A percentile compares a stretch with the other conserved stretches of the same genome.
phyloP scores from a whole-genome alignment of 2,797 vertebrate genomes.

The Botia almorhae region DNA sequence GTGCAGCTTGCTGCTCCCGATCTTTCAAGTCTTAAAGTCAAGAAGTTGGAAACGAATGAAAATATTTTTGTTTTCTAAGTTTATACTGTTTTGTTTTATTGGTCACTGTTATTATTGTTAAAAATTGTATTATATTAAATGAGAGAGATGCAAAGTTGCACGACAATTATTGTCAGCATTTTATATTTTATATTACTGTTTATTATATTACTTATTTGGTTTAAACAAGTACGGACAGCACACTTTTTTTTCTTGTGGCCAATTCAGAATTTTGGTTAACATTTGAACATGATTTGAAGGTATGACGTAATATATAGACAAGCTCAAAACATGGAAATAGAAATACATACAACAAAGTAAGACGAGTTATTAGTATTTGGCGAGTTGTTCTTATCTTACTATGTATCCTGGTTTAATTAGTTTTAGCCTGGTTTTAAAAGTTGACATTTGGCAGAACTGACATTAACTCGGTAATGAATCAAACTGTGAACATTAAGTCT shows the following conservation, averaged over 20 bases:
- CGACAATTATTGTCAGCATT: conserved; percentile 86
- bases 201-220: conserved; percentile 71
- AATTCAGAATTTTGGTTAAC: conserved; percentile 75
- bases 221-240: conserved; percentile 79
- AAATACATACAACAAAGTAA: conserved; percentile 36
- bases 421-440: conserved; percentile 73
- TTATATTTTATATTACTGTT: conserved; percentile 88
- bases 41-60: conserved; percentile 66
- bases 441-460: conserved; percentile 62
- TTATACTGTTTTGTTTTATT: conserved; percentile 85
- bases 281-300: conserved; percentile 77
- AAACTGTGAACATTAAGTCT: conserved; percentile 61
- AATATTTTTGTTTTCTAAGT: conserved; percentile 84
- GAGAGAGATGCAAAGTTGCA: conserved; percentile 79
- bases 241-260: conserved; percentile 73
- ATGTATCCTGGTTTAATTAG: conserved; percentile 74
- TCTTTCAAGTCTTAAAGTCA: conserved; percentile 80
- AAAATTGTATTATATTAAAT: conserved; percentile 76
- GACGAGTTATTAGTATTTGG: conserved; percentile 68
- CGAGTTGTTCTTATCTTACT: conserved; percentile 69
- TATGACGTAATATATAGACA: conserved; percentile 73
- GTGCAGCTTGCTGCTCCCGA: conserved; percentile 88
- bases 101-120: conserved; percentile 78
- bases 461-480: conserved; percentile 67
- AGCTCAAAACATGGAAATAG: conserved; percentile 66